Conservation (phyloP, 2,797 vertebrate species). For the Enoplosus armatus region DNA sequence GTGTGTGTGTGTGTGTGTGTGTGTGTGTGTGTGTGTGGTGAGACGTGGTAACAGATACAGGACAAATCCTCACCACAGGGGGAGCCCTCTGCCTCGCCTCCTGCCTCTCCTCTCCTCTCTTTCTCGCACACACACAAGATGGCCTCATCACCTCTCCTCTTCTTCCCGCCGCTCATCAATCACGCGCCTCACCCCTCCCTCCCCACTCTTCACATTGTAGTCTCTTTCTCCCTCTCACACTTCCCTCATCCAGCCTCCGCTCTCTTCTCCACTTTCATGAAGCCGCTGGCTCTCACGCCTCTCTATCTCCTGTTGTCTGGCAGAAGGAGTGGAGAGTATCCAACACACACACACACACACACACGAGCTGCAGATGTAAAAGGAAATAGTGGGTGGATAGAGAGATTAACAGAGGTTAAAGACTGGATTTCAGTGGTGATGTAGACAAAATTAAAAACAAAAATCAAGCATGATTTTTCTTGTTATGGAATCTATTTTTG, state of each 20-base stretch:
- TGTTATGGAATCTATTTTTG: neutral
- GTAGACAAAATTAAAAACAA: slow-evolving; percentile 6
- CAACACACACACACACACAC: slow-evolving; percentile 1
- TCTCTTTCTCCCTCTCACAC: neutral
- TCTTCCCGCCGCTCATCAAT: slow-evolving; percentile 35
- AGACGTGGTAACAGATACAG: neutral
- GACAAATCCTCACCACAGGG: slow-evolving; percentile 1
- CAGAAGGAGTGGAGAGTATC: neutral
- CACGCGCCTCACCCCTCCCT: slow-evolving; percentile 12
- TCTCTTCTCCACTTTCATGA: slow-evolving; percentile 5
- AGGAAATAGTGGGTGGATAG: neutral
- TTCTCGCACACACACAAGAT: neutral
- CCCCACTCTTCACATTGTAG: neutral
- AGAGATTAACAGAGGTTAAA: neutral
- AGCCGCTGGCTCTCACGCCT: slow-evolving; percentile 8
- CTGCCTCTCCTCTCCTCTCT: neutral
- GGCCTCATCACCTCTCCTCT: slow-evolving; percentile 27
- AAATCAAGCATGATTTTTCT: neutral
- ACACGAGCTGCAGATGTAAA: neutral
- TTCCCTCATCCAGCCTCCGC: slow-evolving; percentile 6
- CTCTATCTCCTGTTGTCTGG: slow-evolving; percentile 11
- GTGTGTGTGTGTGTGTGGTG: neutral
- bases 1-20: neutral
- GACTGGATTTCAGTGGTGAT: neutral
- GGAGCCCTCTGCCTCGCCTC: neutral